Evolutionary conservation across 2,797 vertebrate genomes (phyloP), one percentile per base, ranked within the genome.

Genomic region (Bradypodion pumilum): DNA sequence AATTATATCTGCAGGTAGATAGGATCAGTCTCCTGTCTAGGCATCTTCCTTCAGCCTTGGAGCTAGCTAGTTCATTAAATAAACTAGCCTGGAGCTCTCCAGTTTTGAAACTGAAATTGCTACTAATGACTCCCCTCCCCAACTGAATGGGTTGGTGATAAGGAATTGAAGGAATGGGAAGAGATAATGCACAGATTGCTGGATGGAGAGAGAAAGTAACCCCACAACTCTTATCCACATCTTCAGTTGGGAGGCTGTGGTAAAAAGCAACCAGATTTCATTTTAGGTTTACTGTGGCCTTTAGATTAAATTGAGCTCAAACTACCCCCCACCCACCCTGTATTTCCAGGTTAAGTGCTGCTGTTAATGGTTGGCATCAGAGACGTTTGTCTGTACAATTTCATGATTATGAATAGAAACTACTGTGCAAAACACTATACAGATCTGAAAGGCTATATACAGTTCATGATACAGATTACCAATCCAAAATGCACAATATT

Each of bases 21-120:
- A 91, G 88, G 82, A 90, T 85, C 91, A 90, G 89, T 88, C 87
- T 94, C 87, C 90, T 90, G 59, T 42, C 86, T 94, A 89, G 88
- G 88, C 85, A 69, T 56, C 42, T 49, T 82, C 70, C 37, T 1
- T 5, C 88, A 90, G 81, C 86, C 87, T 81, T 23, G n/a, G n/a
- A n/a, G n/a, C 0, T 13, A 82, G 82, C 84, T 15, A 3, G 87
- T 82, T 70, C 78, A 13, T 80, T 88, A 2, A 46, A 84, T 82
- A 37, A 91, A 91, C 88, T 0, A 0, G 78, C 60, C 83, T 80
- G 60, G 42, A 62, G 46, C 42, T 46, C 60, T n/a, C 27, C n/a
- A 70, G 83, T 85, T 86, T 66, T 3, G 3, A 66, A 75, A 80
- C 85, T 89, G 78, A 62, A 81, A 88, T 0, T 91, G 89, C 90